These are phyloP conservation scores for Sinocyclocheilus grahami DNA, from an alignment of 2,113 vertebrate genomes.

Conservation along the genomic window DNA sequence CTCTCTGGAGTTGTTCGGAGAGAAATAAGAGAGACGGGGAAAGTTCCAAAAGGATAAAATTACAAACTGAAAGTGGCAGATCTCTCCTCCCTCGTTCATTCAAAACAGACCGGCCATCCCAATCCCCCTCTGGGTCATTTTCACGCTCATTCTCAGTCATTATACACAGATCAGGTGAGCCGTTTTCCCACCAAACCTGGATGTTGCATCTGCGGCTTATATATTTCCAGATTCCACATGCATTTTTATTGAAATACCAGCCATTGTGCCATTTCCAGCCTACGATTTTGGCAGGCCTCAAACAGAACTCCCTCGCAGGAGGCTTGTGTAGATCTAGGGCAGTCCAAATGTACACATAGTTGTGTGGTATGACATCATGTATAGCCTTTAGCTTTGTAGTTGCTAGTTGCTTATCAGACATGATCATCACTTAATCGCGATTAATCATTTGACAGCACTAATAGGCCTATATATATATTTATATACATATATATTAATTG, in stretches of 20 bases:
- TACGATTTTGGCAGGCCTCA: neutral
- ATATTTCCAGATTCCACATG: constrained; percentile 4
- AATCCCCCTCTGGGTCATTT: neutral
- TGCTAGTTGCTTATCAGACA: neutral
- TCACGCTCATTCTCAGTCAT: neutral
- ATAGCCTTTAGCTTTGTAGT: neutral
- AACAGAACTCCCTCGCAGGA: neutral
- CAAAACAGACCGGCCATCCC: neutral
- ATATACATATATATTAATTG: too few relatives aligned
- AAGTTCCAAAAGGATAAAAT: constrained; percentile 49
- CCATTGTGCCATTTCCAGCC: neutral
- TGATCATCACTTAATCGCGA: neutral
- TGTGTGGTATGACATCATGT: neutral
- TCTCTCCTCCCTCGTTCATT: constrained; percentile 2
- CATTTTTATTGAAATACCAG: neutral
- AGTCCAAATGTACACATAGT: neutral
- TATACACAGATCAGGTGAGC: neutral
- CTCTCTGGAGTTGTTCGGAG: neutral
- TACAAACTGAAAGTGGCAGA: constrained; percentile 28
- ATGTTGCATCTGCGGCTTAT: neutral
- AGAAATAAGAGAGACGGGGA: constrained; percentile 3
- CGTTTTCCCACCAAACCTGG: constrained; percentile 26
- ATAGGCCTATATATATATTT: too few relatives aligned
- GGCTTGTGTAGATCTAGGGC: neutral
- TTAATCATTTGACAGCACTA: too few relatives aligned